Percentiles rank a stretch among this genome's conserved stretches.
These are phyloP conservation scores for Trididemnum nubilum DNA, from an alignment of 23 tunicate species.

Conservation along the genomic window DNA sequence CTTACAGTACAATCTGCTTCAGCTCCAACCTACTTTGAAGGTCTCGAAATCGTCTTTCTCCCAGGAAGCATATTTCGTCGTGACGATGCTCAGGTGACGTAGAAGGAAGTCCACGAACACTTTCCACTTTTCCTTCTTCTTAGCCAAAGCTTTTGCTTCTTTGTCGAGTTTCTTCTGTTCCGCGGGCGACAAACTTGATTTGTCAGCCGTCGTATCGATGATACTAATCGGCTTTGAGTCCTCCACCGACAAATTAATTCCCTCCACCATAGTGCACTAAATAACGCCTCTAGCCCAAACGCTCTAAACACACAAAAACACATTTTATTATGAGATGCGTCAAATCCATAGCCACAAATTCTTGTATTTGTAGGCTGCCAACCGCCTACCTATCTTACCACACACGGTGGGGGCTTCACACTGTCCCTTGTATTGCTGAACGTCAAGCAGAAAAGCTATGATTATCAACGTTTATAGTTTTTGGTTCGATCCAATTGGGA, in stretches of 20 bases:
- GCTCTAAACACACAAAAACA: no score
- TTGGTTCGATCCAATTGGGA: no score
- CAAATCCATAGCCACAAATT: no score
- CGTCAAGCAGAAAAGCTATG: no score
- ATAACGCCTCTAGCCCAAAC: no score
- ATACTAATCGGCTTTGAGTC: constrained; percentile 13
- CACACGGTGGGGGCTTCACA: no score
- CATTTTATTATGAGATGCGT: no score
- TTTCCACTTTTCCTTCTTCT: constrained; percentile 91
- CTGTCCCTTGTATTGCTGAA: no score
- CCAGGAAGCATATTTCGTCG: constrained; percentile 87
- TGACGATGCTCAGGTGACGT: constrained; percentile 87
- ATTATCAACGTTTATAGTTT: no score
- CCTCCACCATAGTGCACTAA: constrained; percentile 25
- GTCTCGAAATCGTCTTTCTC: constrained; percentile 91
- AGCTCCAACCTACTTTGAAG: constrained; percentile 80
- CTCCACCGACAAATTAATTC: not conserved
- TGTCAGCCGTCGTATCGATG: constrained; percentile 60
- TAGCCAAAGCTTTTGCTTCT: constrained; percentile 72
- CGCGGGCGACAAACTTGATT: constrained; percentile 62
- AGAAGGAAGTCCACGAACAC: constrained; percentile 84
- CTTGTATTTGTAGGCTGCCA: no score
- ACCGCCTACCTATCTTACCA: no score
- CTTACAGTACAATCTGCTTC: no score
- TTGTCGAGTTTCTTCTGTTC: constrained; percentile 83